A percentile compares a stretch with the other conserved stretches of the same genome.
phyloP scores from a whole-genome alignment of 2,888 invertebrate species.

The Cephus pygmeus region DNA sequence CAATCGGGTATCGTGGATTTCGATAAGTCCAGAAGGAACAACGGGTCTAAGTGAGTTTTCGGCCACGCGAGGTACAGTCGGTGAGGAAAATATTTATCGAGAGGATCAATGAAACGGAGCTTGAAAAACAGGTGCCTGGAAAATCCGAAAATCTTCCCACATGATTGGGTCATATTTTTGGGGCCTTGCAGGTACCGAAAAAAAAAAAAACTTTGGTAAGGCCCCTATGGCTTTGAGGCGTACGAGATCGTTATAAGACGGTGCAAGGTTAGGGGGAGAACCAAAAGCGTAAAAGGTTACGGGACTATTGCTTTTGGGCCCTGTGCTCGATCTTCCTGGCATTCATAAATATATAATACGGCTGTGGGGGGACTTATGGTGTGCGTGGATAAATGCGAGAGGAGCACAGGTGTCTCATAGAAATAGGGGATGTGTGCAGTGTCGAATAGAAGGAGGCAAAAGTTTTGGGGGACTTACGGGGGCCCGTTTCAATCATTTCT shows the following conservation, averaged over 20 bases:
- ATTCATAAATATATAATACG: slow-evolving; percentile 45
- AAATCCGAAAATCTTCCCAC: slow-evolving; percentile 34
- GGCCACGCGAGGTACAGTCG: not conserved
- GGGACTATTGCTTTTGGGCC: slow-evolving; percentile 1
- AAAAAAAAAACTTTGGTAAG: too few relatives aligned
- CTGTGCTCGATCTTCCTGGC: slow-evolving; percentile 11
- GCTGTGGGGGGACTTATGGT: slow-evolving; percentile 9
- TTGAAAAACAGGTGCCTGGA: not conserved
- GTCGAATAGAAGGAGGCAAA: slow-evolving; percentile 9
- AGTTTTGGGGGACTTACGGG: slow-evolving; percentile 2
- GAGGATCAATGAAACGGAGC: not conserved
- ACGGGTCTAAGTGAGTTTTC: not conserved
- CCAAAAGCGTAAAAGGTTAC: slow-evolving; percentile 18
- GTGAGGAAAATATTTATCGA: not conserved
- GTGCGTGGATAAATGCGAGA: slow-evolving; percentile 46
- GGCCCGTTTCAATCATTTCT: slow-evolving; percentile 24
- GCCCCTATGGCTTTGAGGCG: not conserved
- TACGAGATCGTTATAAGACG: not conserved
- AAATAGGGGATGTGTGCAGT: slow-evolving; percentile 27
- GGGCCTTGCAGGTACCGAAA: not conserved
- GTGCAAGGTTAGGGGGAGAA: not conserved
- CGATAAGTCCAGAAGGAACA: not conserved
- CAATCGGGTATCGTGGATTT: not conserved
- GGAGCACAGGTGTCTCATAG: slow-evolving; percentile 55
- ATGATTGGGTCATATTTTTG: slow-evolving; percentile 13